A percentile compares a stretch with the other conserved stretches of the same genome.
These are phyloP conservation scores for Saxidomus purpurata DNA, from an alignment of 1,140 invertebrate genomes.

Conservation along the genomic window DNA sequence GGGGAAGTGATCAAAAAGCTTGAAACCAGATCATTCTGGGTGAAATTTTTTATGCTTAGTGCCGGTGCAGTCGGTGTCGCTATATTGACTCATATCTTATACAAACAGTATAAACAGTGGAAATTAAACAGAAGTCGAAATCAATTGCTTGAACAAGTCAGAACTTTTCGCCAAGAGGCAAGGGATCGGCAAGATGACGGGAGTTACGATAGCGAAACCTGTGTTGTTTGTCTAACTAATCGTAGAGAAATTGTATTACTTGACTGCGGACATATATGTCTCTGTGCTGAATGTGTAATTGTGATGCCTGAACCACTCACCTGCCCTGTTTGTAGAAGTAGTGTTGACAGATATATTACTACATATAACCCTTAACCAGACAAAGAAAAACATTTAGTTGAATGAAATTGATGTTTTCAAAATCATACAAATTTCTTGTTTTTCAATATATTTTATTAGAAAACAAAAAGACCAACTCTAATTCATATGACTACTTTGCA, in stretches of 20 bases:
- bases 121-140: slow-evolving; percentile 62
- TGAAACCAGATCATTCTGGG: slow-evolving; percentile 71
- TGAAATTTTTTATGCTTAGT: slow-evolving; percentile 79
- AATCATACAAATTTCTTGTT: too few relatives aligned
- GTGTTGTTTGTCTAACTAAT: slow-evolving; percentile 86
- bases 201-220: slow-evolving; percentile 65
- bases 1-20: slow-evolving; percentile 80
- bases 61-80: slow-evolving; percentile 74
- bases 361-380: slow-evolving; percentile 45
- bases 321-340: slow-evolving; percentile 86
- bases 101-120: slow-evolving; percentile 70
- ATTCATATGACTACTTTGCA: too few relatives aligned
- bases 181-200: slow-evolving; percentile 17
- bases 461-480: too few relatives aligned
- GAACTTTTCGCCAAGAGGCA: slow-evolving; percentile 2
- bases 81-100: slow-evolving; percentile 75
- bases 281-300: slow-evolving; percentile 85
- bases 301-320: slow-evolving; percentile 76
- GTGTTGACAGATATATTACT: slow-evolving; percentile 69
- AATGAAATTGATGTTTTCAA: too few relatives aligned
- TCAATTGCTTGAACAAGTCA: slow-evolving; percentile 65
- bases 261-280: slow-evolving; percentile 86
- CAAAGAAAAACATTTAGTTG: too few relatives aligned
- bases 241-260: slow-evolving; percentile 84
- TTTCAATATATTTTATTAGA: too few relatives aligned